These are phyloP conservation scores for Loripinus fragilis DNA, from an alignment of 2,888 invertebrate genomes.

Conservation along the genomic window DNA sequence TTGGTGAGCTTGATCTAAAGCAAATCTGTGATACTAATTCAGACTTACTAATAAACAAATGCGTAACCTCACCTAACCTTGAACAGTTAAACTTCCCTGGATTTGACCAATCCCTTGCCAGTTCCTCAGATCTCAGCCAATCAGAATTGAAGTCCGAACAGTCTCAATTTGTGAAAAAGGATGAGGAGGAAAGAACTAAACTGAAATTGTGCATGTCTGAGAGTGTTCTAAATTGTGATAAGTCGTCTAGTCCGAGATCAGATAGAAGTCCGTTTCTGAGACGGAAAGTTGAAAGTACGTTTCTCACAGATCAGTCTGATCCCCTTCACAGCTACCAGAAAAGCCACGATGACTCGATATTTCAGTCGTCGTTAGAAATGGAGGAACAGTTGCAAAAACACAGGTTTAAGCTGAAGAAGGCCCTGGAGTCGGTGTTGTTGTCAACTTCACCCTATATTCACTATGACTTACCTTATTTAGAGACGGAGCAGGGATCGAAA, in stretches of 20 bases:
- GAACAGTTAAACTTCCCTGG: not conserved
- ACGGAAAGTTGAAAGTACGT: constrained; percentile 38
- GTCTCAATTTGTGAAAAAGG: not conserved
- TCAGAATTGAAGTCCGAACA: not conserved
- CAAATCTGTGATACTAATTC: not conserved
- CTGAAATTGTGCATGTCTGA: constrained; percentile 1
- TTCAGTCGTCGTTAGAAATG: constrained; percentile 67
- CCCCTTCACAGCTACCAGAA: constrained; percentile 88
- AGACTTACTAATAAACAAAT: not conserved
- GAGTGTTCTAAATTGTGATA: constrained; percentile 7
- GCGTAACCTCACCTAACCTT: constrained; percentile 3
- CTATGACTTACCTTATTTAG: constrained; percentile 93
- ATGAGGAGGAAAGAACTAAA: not conserved
- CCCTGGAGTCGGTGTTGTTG: constrained; percentile 89
- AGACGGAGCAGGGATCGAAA: constrained; percentile 91
- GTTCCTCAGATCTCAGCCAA: not conserved
- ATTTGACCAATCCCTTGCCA: not conserved
- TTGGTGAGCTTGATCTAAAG: not conserved
- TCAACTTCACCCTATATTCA: constrained; percentile 94
- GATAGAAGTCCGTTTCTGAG: constrained; percentile 37
- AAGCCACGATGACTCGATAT: constrained; percentile 83
- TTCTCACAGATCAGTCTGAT: constrained; percentile 85
- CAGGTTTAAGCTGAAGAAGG: constrained; percentile 87
- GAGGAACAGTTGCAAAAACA: constrained; percentile 68
- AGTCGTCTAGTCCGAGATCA: not conserved